Evolutionary conservation across 2,888 invertebrate genomes (phyloP).

Genomic region (Rhamnusium bicolor): DNA sequence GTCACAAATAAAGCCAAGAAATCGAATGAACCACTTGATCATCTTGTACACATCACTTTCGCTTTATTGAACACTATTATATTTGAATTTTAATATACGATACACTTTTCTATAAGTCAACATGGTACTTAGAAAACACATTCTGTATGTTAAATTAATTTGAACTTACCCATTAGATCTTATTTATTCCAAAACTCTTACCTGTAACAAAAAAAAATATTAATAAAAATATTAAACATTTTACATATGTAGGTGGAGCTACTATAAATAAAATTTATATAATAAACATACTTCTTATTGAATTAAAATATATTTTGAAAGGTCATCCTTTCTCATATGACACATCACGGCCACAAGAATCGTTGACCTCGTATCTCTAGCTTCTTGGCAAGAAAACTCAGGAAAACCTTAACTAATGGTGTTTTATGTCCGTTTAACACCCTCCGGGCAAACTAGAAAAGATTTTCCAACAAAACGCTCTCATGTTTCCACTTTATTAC

Average conservation of each 20-base stretch:
- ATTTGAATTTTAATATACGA: too few species aligned
- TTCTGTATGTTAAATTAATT: too few species aligned
- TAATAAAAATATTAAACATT: neutral
- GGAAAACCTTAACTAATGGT: slow-evolving; percentile 52
- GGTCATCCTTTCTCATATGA: neutral
- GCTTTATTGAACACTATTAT: too few species aligned
- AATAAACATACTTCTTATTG: too few species aligned
- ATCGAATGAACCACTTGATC: too few species aligned
- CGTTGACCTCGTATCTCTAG: slow-evolving; percentile 24
- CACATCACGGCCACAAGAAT: neutral
- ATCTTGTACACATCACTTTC: too few species aligned
- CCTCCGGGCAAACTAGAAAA: slow-evolving; percentile 54
- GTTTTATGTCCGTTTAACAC: slow-evolving; percentile 54
- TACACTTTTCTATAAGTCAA: too few species aligned
- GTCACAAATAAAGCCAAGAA: too few species aligned
- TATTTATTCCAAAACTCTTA: neutral
- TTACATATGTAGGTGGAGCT: neutral
- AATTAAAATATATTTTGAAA: neutral
- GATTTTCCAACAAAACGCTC: slow-evolving; percentile 56
- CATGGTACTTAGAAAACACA: too few species aligned
- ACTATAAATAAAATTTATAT: neutral
- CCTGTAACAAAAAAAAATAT: slow-evolving; percentile 11
- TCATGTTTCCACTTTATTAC: slow-evolving; percentile 56
- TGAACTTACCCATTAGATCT: too few species aligned
- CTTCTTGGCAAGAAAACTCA: slow-evolving; percentile 25